These are phyloP conservation scores for Sminthopsis crassicaudata DNA, from an alignment of 2,113 vertebrate genomes.

Conservation along the genomic window DNA sequence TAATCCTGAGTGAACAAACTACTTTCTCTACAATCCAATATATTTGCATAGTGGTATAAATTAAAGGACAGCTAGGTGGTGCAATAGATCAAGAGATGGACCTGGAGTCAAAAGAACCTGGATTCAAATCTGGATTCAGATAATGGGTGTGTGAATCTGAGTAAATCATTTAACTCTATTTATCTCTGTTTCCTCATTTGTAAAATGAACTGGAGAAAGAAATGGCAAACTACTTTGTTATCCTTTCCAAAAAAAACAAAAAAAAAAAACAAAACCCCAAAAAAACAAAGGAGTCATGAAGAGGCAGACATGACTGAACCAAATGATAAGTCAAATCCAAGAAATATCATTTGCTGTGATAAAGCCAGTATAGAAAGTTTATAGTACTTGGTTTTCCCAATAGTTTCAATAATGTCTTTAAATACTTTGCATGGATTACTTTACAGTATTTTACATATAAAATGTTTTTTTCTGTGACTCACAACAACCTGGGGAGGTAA, in stretches of 20 bases:
- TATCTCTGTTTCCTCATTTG: neutral
- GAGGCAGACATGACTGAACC: neutral
- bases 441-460: neutral
- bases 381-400: neutral
- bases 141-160: neutral
- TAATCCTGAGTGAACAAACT: conserved; percentile 16
- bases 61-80: neutral
- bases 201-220: neutral
- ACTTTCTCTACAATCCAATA: neutral
- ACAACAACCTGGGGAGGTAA: neutral
- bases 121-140: neutral
- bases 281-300: neutral
- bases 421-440: neutral
- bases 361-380: neutral
- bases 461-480: neutral
- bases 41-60: neutral
- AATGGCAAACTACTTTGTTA: neutral
- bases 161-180: neutral
- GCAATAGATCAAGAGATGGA: neutral
- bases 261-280: too few relatives aligned
- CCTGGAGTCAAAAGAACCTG: neutral
- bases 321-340: neutral
- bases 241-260: neutral
- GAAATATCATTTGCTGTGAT: neutral
- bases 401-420: neutral